phyloP scores from a whole-genome alignment of 92 coral and sea anemone genomes.

The Montipora capitata region DNA sequence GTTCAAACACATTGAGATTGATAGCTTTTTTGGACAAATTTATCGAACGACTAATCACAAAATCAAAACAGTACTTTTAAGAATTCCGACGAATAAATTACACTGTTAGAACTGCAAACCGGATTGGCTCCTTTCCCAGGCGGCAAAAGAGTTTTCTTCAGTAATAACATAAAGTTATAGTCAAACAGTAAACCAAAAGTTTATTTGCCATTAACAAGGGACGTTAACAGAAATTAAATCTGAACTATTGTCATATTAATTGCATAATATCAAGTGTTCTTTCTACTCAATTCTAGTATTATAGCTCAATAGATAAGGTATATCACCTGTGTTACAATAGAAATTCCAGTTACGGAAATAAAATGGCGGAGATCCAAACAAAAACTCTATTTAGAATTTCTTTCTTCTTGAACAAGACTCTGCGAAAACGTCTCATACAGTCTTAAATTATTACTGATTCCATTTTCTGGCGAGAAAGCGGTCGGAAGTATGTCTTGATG shows the following conservation, averaged over 20 bases:
- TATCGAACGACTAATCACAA: not conserved
- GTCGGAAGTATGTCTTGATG: too few relatives aligned
- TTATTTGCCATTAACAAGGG: not conserved
- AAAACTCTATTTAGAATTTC: not conserved
- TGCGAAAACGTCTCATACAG: not conserved
- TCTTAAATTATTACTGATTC: not conserved
- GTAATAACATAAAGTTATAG: not conserved
- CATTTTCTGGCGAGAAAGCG: not conserved
- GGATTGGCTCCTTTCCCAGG: not conserved
- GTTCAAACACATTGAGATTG: not conserved
- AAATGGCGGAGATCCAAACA: slow-evolving; percentile 16
- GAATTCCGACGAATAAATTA: not conserved
- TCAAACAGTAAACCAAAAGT: not conserved
- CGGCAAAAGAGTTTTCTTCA: not conserved
- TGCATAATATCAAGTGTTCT: slow-evolving; percentile 14
- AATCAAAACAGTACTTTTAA: not conserved
- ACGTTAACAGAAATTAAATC: not conserved
- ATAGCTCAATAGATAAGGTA: not conserved
- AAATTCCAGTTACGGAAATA: not conserved
- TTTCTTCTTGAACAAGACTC: not conserved
- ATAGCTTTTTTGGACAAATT: not conserved
- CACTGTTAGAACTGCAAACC: not conserved
- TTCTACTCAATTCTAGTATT: slow-evolving; percentile 5
- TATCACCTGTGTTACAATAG: slow-evolving; percentile 37
- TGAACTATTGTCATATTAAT: not conserved